Conservation (phyloP, 2,888 invertebrate species). For the Nasonovia ribisnigri region DNA sequence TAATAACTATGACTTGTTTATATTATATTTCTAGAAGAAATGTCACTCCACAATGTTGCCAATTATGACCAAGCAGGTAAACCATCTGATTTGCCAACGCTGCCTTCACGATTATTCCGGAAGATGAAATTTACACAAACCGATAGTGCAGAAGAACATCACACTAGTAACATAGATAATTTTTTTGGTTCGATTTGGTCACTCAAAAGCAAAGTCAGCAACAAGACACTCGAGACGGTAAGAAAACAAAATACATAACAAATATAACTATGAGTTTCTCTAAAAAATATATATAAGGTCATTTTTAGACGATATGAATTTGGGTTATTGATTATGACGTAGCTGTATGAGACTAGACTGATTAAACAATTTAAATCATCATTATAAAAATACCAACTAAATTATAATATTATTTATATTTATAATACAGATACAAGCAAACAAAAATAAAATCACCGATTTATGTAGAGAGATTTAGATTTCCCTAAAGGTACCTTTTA, state of each 20-base stretch:
- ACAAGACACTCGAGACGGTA: constrained; percentile 43
- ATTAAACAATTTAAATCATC: neutral
- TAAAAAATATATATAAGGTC: neutral
- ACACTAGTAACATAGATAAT: constrained; percentile 26
- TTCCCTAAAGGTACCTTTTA: neutral
- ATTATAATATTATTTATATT: neutral
- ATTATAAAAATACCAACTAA: neutral
- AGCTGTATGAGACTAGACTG: neutral
- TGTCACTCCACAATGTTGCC: constrained; percentile 55
- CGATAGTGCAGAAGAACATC: neutral
- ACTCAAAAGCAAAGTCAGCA: constrained; percentile 53
- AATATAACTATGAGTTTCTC: neutral
- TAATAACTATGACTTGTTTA: neutral
- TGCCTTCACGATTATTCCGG: constrained; percentile 36
- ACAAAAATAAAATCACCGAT: neutral
- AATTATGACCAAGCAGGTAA: constrained; percentile 53
- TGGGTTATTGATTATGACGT: too few species aligned
- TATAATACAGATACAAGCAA: neutral
- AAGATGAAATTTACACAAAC: constrained; percentile 52
- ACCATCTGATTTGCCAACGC: constrained; percentile 9
- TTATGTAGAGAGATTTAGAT: neutral
- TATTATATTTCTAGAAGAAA: constrained; percentile 11
- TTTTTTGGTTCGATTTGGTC: constrained; percentile 55
- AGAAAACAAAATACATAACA: neutral
- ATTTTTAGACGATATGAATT: too few species aligned